phyloP scores from a whole-genome alignment of 2,113 vertebrate genomes.

The Tilapia sparmanii region DNA sequence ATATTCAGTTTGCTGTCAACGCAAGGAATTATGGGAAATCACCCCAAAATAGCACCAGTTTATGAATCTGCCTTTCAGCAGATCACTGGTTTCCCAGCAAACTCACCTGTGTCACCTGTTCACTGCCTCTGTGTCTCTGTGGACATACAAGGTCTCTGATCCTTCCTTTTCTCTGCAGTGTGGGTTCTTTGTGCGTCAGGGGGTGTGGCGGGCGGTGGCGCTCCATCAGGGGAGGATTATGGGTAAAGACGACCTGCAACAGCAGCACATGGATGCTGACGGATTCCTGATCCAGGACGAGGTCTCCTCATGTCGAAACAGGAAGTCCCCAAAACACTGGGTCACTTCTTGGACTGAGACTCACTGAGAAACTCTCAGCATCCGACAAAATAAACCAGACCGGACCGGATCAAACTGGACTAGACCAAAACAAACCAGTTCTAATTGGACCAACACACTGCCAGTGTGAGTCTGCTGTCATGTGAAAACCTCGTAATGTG shows the following conservation, averaged over 20 bases:
- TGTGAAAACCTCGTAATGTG: neutral
- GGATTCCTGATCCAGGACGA: conserved; percentile 54
- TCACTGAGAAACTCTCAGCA: neutral
- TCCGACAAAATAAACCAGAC: neutral
- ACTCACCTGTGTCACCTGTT: neutral
- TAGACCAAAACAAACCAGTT: neutral
- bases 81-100: neutral
- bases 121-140: neutral
- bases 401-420: neutral
- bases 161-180: conserved; percentile 63
- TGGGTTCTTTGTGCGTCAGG: conserved; percentile 78
- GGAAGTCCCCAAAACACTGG: conserved; percentile 59
- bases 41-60: neutral
- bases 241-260: conserved; percentile 61
- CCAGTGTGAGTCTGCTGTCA: neutral
- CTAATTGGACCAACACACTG: neutral
- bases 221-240: conserved; percentile 81
- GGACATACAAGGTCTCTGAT: neutral
- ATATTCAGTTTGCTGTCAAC: neutral
- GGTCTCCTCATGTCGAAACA: neutral
- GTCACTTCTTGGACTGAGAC: conserved; percentile 83
- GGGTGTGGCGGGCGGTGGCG: conserved; percentile 71
- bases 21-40: neutral
- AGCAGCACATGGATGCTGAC: conserved; percentile 67
- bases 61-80: neutral